phyloP scores from a whole-genome alignment of 2,113 vertebrate genomes.

The Acanthisitta chloris region DNA sequence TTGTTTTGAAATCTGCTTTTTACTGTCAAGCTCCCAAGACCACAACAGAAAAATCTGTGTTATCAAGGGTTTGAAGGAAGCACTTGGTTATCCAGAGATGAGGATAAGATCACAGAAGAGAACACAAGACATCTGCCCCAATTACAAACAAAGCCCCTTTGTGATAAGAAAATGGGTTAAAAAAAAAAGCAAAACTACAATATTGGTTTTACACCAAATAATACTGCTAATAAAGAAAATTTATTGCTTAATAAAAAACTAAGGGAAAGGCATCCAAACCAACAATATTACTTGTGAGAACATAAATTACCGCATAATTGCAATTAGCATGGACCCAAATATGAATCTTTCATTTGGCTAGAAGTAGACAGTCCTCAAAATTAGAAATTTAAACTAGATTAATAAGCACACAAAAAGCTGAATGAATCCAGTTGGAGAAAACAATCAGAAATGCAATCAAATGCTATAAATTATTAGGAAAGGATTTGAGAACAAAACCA shows the following conservation, averaged over 20 bases:
- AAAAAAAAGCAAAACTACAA: not conserved
- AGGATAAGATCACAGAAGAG: not conserved
- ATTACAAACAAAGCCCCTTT: not conserved
- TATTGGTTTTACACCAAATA: not conserved
- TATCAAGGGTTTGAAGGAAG: not conserved
- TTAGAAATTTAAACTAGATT: not conserved
- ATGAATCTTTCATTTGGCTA: not conserved
- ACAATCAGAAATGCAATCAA: not conserved
- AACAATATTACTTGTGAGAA: not conserved
- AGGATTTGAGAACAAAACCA: not conserved
- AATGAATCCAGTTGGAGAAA: not conserved
- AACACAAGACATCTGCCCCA: not conserved
- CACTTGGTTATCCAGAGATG: not conserved
- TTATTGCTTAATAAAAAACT: not conserved
- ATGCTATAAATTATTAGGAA: not conserved
- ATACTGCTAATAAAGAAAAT: not conserved
- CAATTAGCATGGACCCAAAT: not conserved
- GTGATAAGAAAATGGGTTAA: not conserved
- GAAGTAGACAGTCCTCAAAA: not conserved
- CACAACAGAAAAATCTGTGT: rapidly evolving
- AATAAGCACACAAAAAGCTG: not conserved
- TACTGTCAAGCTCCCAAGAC: not conserved
- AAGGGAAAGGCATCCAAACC: not conserved
- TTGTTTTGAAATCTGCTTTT: not conserved
- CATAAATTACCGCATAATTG: not conserved